Base-by-base conservation (phyloP, 1,140 invertebrate species). In the Armadillidium nasatum region DNA sequence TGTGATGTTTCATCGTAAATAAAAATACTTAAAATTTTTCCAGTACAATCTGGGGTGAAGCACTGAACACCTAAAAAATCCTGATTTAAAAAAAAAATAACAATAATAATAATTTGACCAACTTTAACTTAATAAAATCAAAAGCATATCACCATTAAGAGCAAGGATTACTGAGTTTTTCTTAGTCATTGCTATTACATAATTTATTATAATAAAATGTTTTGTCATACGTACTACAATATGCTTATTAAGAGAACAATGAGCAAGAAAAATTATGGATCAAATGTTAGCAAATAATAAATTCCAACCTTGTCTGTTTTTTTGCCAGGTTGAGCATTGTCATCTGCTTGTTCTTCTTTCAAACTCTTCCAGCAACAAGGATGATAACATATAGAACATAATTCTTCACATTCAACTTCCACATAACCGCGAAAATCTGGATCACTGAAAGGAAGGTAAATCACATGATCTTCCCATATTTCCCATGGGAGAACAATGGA, bases 401-500 rank as follows among this genome's bases (percentile, higher is more conserved):
- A 33, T 69, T 78, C 77, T 50, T 78, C 77, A 54, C 77, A 78
- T 4, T 23, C 46, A n/a, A 78, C 77, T 45, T 75, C 74, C 22
- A 78, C 60, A 75, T 71, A 78, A 13, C 77, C 77, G 23, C 72
- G 71, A 54, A 78, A 78, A 54, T 78, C 77, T 45, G 74, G 73
- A 44, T 78, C 74, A 23, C 77, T 78, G 77, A 43, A 44, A 33
- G 22, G 44, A 45, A 50, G 10, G 11, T 13, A 23, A 73, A 22
- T 33, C 6, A 33, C 33, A 33, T 33, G 2, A 33, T 33, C 33
- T 3, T 33, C 33, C 6, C 33, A 33, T 33, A 33, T 33, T 33
- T 33, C 33, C 33, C 33, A 33, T 6, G 33, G 6, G 33, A 33
- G 6, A 33, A 33, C 33, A 33, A 33, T 33, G 33, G 6, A 33